Base-by-base conservation (phyloP, 2,797 vertebrate genomes). In the Luscinia megarhynchos region DNA sequence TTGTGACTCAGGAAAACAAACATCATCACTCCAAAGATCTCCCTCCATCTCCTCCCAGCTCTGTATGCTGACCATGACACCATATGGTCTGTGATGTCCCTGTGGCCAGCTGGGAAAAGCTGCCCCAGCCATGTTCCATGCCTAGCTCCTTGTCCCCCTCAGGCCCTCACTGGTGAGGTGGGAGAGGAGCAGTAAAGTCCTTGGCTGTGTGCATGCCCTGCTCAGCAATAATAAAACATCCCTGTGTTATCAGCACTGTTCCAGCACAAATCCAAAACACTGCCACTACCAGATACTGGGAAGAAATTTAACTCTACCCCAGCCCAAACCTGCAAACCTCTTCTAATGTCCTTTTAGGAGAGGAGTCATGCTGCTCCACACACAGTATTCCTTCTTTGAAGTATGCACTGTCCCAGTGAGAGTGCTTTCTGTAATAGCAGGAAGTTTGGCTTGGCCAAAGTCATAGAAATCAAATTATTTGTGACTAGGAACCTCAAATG, bases 391-490 rank as follows among this genome's bases (percentile, higher is more conserved):
- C 41, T 58, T 34, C 58, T 81, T 29, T 34, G 38, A 40, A 75
- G 10, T 40, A 27, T n/a, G 17, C 8, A 7, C 57, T 75, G 9
- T 40, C 38, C 41, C 0, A 0, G 15, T 53, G 29, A 66, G 41
- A 69, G 32, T 53, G 38, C 32, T 76, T 77, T 69, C 34, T 61
- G 36, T 50, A 19, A 15, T 32, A 82, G 40, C 45, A 85, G 55
- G 51, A 68, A 2, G 2, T 67, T 58, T 85, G 74, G 16, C 63
- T 79, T 58, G 36, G 50, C n/a, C 30, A 51, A 57, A 76, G 45
- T 40, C 73, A 68, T 30, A 43, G 27, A 51, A 68, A 51, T 21
- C 23, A 41, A 40, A 40, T 63, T 38, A 73, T 76, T 51, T 76
- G 55, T 36, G 27, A 43, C 6, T 24, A 68, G 41, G 24, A 15